Conservation (phyloP, 2,888 invertebrate genomes). For the Tillus elongatus region DNA sequence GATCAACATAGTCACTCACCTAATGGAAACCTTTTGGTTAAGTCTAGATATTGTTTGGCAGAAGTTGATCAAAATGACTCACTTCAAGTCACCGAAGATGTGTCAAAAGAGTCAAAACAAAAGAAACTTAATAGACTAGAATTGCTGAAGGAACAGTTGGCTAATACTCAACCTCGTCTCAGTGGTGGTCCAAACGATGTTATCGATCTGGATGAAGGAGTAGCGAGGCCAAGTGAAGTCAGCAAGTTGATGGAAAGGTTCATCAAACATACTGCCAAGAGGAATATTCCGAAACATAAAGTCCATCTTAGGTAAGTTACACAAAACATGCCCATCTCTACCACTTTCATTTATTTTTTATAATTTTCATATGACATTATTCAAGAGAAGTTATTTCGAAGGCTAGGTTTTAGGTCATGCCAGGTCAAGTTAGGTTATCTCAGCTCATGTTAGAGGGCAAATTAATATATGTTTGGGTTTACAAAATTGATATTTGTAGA, state of each 20-base stretch:
- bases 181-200: slow-evolving; percentile 47
- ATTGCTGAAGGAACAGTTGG: slow-evolving; percentile 29
- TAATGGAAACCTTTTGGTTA: too few relatives aligned
- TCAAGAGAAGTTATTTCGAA: not conserved
- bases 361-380: not conserved
- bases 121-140: slow-evolving; percentile 33
- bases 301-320: slow-evolving; percentile 47
- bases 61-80: slow-evolving; percentile 7
- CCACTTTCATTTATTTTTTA: too few relatives aligned
- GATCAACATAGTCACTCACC: too few relatives aligned
- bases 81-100: slow-evolving; percentile 27
- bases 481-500: too few relatives aligned
- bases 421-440: not conserved
- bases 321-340: too few relatives aligned
- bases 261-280: slow-evolving; percentile 55
- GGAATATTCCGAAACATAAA: slow-evolving; percentile 47
- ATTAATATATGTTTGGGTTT: too few relatives aligned
- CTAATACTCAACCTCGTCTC: slow-evolving; percentile 43
- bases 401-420: not conserved
- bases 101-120: slow-evolving; percentile 42
- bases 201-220: slow-evolving; percentile 53
- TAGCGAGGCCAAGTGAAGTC: slow-evolving; percentile 48
- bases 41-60: too few relatives aligned
- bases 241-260: slow-evolving; percentile 62
- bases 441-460: not conserved